Base-by-base conservation (phyloP, 2,113 vertebrate genomes). In the Ploceus nigricollis region DNA sequence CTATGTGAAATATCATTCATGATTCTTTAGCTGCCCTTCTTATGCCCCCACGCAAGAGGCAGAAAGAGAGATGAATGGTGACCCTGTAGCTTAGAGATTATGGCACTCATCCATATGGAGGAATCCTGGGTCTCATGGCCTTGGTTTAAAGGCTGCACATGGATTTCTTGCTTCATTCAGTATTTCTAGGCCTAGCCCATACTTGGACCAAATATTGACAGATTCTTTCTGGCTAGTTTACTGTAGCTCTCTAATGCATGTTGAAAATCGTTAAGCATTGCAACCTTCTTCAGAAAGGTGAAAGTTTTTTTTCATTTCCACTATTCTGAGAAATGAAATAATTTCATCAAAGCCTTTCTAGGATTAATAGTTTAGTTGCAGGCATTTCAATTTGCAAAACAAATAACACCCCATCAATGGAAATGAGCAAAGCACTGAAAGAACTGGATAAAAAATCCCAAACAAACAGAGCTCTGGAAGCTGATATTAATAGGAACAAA, bases 341-440 rank as follows among this genome's bases (percentile, higher is more conserved):
- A 70, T 77, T 88, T 88, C 80, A 81, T 89, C 64, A 90, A 79
- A 90, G 50, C 37, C 40, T 68, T 88, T 75, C 82, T 78, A 48
- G 72, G 64, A 94, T 93, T 96, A 93, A 60, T 81, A 73, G 56
- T 78, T 94, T 90, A 90, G 88, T 91, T 94, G 35, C 47, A 90
- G 71, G 76, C 60, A 53, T 83, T 94, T 96, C 69, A 70, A 86
- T 97, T 93, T 92, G 47, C 79, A 93, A 96, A 93, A 93, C 58
- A 96, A 89, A 94, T 82, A 86, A 60, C 44, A 81, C 22, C 31
- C 50, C 39, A 45, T 90, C 71, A 87, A 37, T 53, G 82, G 70
- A 92, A 95, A 93, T 93, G 68, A 97, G n/a, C 15, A 91, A 89
- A 94, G 60, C 47, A 66, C 1, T 0, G 42, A 66, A 82, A 91